These are phyloP conservation scores for Porites lobata DNA, from an alignment of 92 coral and sea anemone species.

Conservation along the genomic window DNA sequence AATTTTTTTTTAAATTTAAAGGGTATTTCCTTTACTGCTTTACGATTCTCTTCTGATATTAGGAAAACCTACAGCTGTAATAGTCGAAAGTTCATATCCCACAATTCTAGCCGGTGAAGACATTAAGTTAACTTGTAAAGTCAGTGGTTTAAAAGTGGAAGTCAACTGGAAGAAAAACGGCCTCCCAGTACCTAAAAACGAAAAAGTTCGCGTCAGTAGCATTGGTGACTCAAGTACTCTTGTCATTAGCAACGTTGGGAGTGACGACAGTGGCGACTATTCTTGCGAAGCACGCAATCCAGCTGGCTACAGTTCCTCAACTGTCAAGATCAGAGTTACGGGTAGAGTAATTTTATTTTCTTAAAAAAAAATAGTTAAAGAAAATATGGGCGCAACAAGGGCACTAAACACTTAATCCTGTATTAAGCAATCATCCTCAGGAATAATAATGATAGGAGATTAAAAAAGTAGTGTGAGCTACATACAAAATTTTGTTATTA, in stretches of 20 bases:
- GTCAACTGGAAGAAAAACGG: neutral
- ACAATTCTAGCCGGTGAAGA: neutral
- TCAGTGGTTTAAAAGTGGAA: neutral
- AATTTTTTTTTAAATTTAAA: too few species aligned
- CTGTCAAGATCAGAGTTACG: conserved; percentile 1
- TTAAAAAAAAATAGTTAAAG: too few species aligned
- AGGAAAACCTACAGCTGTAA: neutral
- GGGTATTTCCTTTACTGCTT: too few species aligned
- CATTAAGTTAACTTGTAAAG: neutral
- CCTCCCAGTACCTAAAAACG: neutral
- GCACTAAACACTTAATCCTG: too few species aligned
- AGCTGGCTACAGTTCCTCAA: neutral
- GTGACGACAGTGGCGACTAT: neutral
- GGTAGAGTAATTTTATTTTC: neutral
- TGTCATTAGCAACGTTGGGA: neutral
- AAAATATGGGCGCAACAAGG: too few species aligned
- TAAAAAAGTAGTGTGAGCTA: too few species aligned
- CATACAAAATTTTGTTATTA: too few species aligned
- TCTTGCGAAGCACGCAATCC: neutral
- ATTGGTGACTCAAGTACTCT: neutral
- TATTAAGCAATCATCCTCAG: too few species aligned
- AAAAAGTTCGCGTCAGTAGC: neutral
- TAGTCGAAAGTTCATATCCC: neutral
- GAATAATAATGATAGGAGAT: too few species aligned
- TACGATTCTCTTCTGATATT: neutral